Conservation (phyloP, 1,140 invertebrate genomes). For the Dendroctonus ponderosae region DNA sequence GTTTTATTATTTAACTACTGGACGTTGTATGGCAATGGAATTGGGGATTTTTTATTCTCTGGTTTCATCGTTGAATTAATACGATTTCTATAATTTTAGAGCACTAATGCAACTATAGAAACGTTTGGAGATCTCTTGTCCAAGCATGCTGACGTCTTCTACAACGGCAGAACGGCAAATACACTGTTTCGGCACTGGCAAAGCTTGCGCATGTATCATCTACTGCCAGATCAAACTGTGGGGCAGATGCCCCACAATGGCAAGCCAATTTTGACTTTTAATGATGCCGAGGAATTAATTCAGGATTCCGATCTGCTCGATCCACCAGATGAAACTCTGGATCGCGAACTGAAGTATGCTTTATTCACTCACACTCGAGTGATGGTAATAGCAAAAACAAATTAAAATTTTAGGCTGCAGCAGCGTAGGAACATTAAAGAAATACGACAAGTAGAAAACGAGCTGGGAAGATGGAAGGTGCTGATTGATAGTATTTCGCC, state of each 20-base stretch:
- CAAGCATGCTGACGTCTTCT: conserved; percentile 81
- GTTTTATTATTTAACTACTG: no score
- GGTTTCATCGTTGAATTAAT: neutral
- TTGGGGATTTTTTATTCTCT: neutral
- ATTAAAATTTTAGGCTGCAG: conserved; percentile 39
- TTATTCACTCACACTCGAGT: conserved; percentile 1
- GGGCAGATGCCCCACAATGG: conserved; percentile 60
- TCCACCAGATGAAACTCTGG: conserved; percentile 72
- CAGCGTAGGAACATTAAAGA: conserved; percentile 74
- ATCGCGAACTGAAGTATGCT: conserved; percentile 48
- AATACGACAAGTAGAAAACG: conserved; percentile 86
- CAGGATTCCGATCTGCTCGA: conserved; percentile 81
- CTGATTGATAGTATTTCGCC: conserved; percentile 75
- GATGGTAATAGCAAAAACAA: neutral
- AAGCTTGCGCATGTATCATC: conserved; percentile 88
- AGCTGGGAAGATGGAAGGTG: conserved; percentile 86
- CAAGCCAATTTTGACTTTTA: conserved; percentile 74
- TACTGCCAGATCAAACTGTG: conserved; percentile 86
- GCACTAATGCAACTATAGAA: conserved; percentile 58
- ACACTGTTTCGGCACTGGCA: conserved; percentile 86
- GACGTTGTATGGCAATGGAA: no score
- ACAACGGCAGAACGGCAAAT: conserved; percentile 83
- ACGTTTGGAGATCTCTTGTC: conserved; percentile 86
- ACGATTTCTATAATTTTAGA: conserved; percentile 30
- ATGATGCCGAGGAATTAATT: conserved; percentile 88